Percentiles rank a stretch among this genome's conserved stretches.
Conservation (phyloP, 2,888 invertebrate species). For the Apamea epomidion region DNA sequence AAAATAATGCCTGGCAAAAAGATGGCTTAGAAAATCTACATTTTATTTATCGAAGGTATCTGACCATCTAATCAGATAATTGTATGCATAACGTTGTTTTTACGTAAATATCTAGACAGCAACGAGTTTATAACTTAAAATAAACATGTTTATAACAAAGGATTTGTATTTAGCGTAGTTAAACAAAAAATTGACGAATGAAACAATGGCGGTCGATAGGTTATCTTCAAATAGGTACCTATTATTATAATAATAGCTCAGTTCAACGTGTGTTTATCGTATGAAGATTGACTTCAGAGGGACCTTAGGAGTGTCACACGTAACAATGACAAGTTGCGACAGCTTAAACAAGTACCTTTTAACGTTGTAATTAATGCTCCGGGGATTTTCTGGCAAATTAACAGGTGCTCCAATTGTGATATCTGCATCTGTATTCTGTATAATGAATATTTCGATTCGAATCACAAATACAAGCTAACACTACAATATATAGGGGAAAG, state of each 20-base stretch:
- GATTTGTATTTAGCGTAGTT: constrained; percentile 3
- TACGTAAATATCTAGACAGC: constrained; percentile 3
- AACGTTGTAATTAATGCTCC: too few species aligned
- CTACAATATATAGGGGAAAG: neutral
- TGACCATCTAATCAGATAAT: neutral
- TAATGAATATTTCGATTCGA: neutral
- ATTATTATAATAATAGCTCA: constrained; percentile 43
- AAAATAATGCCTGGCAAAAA: neutral
- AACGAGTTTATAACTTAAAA: constrained; percentile 9
- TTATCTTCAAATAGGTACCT: constrained; percentile 41
- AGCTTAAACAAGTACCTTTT: neutral
- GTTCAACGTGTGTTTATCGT: constrained; percentile 25
- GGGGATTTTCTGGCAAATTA: neutral
- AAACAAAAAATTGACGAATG: constrained; percentile 38
- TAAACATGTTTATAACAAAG: constrained; percentile 20
- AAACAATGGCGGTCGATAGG: constrained; percentile 55
- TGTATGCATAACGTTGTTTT: neutral
- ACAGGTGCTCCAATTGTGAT: too few species aligned
- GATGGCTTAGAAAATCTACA: neutral
- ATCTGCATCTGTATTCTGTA: neutral
- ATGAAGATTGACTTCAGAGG: constrained; percentile 24
- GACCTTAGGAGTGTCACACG: constrained; percentile 23
- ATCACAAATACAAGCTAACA: neutral
- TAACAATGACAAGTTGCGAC: constrained; percentile 16
- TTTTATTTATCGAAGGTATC: neutral